Base-by-base conservation (phyloP, 2,113 vertebrate genomes). In the Boulengerochromis microlepis region DNA sequence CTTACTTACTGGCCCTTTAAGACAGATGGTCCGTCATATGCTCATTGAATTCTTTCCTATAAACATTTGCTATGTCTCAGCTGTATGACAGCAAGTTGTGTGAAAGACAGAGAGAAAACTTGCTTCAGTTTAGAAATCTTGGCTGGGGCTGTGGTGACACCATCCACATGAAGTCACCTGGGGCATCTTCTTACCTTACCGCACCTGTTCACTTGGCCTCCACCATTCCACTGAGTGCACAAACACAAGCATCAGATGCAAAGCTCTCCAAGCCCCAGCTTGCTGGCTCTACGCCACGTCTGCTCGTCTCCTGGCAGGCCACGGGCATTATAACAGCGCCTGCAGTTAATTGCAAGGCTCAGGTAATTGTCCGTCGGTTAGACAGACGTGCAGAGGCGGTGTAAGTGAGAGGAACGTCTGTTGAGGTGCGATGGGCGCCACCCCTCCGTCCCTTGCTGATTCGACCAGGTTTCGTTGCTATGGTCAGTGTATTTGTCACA, bases 401-500 rank as follows among this genome's bases (percentile, higher is more conserved):
- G 54, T 45, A 12, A 54, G 89, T 10, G 22, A 86, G 82, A 33
- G 15, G 81, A 90, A 35, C 80, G 84, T 93, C 89, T 90, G 87
- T 93, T 80, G 86, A 86, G 90, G 83, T 24, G 22, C 18, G 56
- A 83, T 85, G 88, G 87, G 56, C 86, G 91, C 93, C 91, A 87
- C 52, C 84, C 50, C 74, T 86, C 22, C 24, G 26, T 95, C 94
- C 93, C 95, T 71, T 83, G 94, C 90, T 94, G 91, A 94, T 95
- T 93, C 42, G 54, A 71, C 90, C 91, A 90, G 90, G 93, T 94
- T 91, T 56, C 84, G 83, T 89, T 94, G 89, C 92, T 86, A 84
- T 88, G 96, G 96, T 96, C 96, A 95, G 95, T 96, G 91, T 95
- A 96, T 97, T 97, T 96, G 96, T 97, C 97, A 96, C 95, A 90